Evolutionary conservation across 2,888 invertebrate genomes (phyloP).

Genomic region (Lasioglossum morio): DNA sequence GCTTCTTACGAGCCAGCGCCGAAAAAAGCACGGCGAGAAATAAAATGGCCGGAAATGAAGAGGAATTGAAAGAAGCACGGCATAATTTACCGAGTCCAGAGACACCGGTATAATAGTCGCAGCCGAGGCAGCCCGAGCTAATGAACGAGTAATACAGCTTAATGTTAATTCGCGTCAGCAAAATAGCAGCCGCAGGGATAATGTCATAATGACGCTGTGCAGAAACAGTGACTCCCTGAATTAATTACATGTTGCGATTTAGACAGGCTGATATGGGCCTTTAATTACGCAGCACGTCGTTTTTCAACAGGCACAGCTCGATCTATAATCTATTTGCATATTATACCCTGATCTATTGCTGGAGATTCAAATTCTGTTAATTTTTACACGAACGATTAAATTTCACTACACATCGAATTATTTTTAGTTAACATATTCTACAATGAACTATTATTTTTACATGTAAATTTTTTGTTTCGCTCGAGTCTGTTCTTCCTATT

Average conservation of each 20-base stretch:
- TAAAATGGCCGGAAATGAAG: conserved; percentile 4
- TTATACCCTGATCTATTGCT: background rate
- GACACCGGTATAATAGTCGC: background rate
- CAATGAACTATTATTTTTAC: background rate
- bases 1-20: background rate
- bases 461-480: background rate
- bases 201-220: background rate
- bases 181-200: background rate
- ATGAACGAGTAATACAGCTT: conserved; percentile 23
- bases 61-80: conserved; percentile 5
- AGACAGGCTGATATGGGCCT: background rate
- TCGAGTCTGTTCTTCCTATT: background rate
- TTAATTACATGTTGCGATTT: conserved; percentile 25
- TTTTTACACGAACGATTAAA: background rate
- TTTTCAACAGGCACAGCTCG: background rate
- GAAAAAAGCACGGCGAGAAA: background rate
- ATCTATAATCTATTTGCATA: background rate
- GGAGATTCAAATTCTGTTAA: background rate
- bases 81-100: conserved; percentile 7
- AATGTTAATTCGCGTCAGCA: conserved; percentile 20
- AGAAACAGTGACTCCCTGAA: conserved; percentile 24
- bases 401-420: background rate
- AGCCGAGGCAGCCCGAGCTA: background rate
- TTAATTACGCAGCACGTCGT: background rate
- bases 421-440: background rate